phyloP scores from a whole-genome alignment of 2,797 vertebrate species.

The Hoplostethus mediterraneus region DNA sequence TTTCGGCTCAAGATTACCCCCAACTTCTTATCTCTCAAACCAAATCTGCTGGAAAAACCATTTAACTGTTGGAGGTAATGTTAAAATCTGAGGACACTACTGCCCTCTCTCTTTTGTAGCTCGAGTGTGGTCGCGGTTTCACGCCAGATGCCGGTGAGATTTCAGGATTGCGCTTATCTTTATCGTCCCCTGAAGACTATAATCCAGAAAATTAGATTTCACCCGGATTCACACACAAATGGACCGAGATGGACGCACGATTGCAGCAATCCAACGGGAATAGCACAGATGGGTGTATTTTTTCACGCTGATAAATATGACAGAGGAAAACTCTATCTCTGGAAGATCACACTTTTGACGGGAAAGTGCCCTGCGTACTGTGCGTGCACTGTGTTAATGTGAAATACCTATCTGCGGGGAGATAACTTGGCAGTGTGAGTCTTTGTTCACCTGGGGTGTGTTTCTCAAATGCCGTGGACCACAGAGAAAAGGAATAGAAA shows the following conservation, averaged over 20 bases:
- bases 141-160: conserved; percentile 6
- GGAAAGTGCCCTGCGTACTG: conserved; percentile 34
- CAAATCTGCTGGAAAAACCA: conserved; percentile 8
- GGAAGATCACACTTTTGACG: conserved; percentile 49
- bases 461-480: conserved; percentile 58
- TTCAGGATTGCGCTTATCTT: background rate
- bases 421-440: conserved; percentile 58
- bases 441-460: conserved; percentile 65
- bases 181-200: background rate
- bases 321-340: conserved; percentile 41
- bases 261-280: conserved; percentile 22
- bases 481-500: conserved; percentile 51
- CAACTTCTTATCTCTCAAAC: conserved; percentile 28
- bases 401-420: conserved; percentile 44
- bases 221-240: conserved; percentile 38
- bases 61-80: conserved; percentile 25
- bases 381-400: conserved; percentile 43
- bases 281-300: conserved; percentile 30
- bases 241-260: conserved; percentile 28
- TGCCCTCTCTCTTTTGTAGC: conserved; percentile 19
- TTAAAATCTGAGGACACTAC: background rate
- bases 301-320: conserved; percentile 59
- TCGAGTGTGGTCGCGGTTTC: conserved; percentile 7
- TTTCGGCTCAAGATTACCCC: conserved; percentile 19
- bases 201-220: conserved; percentile 67